Conservation (phyloP, 2,888 invertebrate species). For the Diaprepes abbreviatus region DNA sequence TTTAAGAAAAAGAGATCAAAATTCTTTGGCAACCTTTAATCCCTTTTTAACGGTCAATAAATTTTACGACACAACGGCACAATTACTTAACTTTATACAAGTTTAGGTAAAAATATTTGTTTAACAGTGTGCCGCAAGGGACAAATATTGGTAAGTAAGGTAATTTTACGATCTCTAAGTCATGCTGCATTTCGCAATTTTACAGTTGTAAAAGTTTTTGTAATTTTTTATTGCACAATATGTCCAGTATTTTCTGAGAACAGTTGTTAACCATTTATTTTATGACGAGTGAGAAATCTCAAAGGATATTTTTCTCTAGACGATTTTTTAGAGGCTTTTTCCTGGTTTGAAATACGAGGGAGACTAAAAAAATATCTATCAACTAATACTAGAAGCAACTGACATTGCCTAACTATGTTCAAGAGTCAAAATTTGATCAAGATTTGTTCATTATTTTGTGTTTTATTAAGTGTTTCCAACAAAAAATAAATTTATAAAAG, state of each 20-base stretch:
- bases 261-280: no score
- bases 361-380: no score
- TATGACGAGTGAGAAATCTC: no score
- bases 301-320: no score
- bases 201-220: slow-evolving; percentile 2
- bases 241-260: background rate
- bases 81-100: slow-evolving; percentile 1
- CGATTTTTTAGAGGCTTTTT: no score
- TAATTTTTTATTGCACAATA: background rate
- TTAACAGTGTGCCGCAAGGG: slow-evolving; percentile 8
- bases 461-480: no score
- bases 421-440: no score
- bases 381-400: no score
- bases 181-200: slow-evolving; percentile 3
- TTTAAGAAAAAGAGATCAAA: background rate
- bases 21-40: background rate
- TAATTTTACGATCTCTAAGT: background rate
- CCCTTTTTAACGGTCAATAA: slow-evolving; percentile 1
- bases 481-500: no score
- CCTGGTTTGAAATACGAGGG: no score
- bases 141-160: background rate
- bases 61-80: background rate
- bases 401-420: no score
- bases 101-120: slow-evolving; percentile 5
- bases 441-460: no score